Evolutionary conservation across 2,797 vertebrate species (phyloP).

Genomic region (Myotis planiceps): DNA sequence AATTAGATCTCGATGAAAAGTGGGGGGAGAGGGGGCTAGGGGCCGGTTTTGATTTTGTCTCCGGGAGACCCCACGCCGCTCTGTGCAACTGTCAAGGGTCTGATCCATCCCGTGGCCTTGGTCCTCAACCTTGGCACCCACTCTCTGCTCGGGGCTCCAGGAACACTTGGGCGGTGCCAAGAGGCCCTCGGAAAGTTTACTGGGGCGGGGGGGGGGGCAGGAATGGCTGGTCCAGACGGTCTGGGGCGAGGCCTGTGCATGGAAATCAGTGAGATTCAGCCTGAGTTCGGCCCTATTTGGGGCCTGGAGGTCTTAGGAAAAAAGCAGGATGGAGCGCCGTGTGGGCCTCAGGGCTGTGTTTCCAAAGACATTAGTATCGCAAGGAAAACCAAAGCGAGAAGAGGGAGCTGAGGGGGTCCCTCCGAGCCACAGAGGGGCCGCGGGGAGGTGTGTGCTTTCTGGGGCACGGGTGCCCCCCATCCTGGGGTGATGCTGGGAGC

Average conservation of each 20-base stretch:
- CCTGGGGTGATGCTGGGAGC: not conserved
- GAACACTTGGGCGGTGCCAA: constrained; percentile 56
- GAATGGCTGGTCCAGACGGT: not conserved
- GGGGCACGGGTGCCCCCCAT: not conserved
- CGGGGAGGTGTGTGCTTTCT: fast-evolving
- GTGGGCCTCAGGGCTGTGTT: constrained; percentile 23
- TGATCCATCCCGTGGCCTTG: constrained; percentile 49
- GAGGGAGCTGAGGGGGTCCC: too few relatives aligned
- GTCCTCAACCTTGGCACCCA: not conserved
- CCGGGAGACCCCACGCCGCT: not conserved
- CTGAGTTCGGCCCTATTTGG: constrained; percentile 53
- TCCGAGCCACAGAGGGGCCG: not conserved
- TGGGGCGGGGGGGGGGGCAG: constrained; percentile 71
- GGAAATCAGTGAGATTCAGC: constrained; percentile 56
- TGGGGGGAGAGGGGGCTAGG: not conserved
- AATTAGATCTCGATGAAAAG: constrained; percentile 77
- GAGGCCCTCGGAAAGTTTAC: constrained; percentile 73
- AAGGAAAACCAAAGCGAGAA: not conserved
- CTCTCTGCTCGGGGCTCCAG: constrained; percentile 64
- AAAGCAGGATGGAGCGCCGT: not conserved
- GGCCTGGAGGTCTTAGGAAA: constrained; percentile 61
- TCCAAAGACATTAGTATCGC: constrained; percentile 74
- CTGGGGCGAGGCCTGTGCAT: constrained; percentile 1
- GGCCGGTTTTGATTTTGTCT: constrained; percentile 69
- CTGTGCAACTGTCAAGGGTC: constrained; percentile 39